Conservation (phyloP, 2,113 vertebrate genomes). For the Thomomys bottae region DNA sequence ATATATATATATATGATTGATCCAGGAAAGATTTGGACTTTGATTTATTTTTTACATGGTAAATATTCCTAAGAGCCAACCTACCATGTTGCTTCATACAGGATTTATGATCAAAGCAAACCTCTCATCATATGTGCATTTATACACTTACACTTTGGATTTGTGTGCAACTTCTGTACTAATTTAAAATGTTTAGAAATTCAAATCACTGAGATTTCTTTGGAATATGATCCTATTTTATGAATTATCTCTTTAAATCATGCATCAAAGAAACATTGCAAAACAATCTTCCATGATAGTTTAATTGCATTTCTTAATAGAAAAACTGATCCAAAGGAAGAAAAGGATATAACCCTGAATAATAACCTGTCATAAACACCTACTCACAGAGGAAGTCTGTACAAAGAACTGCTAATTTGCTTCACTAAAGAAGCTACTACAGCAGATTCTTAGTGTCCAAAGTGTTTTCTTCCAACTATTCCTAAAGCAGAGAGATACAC, state of each 20-base stretch:
- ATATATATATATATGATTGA: too few species aligned
- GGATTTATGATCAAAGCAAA: conserved; percentile 18
- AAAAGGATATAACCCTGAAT: neutral
- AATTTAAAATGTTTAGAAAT: neutral
- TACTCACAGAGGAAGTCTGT: neutral
- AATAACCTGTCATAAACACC: neutral
- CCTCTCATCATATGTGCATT: neutral
- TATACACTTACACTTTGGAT: neutral
- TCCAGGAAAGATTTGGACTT: neutral
- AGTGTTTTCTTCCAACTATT: neutral
- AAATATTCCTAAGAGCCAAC: neutral
- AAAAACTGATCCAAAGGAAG: conserved; percentile 34
- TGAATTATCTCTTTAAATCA: neutral
- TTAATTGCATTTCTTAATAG: conserved; percentile 10
- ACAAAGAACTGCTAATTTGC: neutral
- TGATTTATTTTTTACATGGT: neutral
- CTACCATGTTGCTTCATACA: neutral
- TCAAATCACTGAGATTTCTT: neutral
- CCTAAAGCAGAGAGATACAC: neutral
- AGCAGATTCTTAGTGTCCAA: neutral
- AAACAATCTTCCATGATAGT: neutral
- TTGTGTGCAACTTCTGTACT: neutral
- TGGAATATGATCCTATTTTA: neutral
- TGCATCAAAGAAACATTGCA: conserved; percentile 11
- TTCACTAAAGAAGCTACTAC: neutral